Evolutionary conservation across 2,113 vertebrate genomes (phyloP).

Genomic region (Abramis brama): DNA sequence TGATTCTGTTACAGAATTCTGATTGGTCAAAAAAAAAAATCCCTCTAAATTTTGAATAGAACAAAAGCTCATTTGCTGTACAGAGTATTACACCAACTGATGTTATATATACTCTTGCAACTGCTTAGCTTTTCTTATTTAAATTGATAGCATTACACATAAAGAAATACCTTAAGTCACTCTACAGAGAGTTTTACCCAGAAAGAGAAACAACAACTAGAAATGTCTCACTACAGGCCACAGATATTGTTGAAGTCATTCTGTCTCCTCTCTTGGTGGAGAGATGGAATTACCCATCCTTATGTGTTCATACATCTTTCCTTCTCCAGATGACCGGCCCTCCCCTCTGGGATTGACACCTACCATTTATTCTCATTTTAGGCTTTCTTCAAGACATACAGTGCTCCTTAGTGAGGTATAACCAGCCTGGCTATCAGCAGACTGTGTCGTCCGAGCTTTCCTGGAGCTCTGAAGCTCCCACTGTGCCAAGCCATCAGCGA

Average conservation of each 20-base stretch:
- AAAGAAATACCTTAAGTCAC: not conserved
- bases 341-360: slow-evolving; percentile 77
- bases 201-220: slow-evolving; percentile 23
- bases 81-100: too few relatives aligned
- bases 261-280: slow-evolving; percentile 58
- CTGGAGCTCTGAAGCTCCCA: slow-evolving; percentile 58
- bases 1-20: not conserved
- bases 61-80: too few relatives aligned
- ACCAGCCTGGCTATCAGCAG: slow-evolving; percentile 68
- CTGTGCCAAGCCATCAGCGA: slow-evolving; percentile 70
- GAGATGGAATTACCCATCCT: slow-evolving; percentile 73
- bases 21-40: not conserved
- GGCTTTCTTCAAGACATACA: slow-evolving; percentile 62
- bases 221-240: slow-evolving; percentile 67
- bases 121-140: not conserved
- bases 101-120: not conserved
- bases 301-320: slow-evolving; percentile 77
- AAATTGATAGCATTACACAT: not conserved
- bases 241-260: slow-evolving; percentile 65
- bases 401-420: slow-evolving; percentile 70
- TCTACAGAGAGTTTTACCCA: slow-evolving; percentile 6
- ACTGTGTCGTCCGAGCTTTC: slow-evolving; percentile 70
- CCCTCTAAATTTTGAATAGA: too few relatives aligned
- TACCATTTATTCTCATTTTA: slow-evolving; percentile 82
- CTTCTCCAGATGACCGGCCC: slow-evolving; percentile 76